Percentiles rank a stretch among this genome's conserved stretches.
Conservation (phyloP, 2,797 vertebrate species). For the Danio albolineatus region DNA sequence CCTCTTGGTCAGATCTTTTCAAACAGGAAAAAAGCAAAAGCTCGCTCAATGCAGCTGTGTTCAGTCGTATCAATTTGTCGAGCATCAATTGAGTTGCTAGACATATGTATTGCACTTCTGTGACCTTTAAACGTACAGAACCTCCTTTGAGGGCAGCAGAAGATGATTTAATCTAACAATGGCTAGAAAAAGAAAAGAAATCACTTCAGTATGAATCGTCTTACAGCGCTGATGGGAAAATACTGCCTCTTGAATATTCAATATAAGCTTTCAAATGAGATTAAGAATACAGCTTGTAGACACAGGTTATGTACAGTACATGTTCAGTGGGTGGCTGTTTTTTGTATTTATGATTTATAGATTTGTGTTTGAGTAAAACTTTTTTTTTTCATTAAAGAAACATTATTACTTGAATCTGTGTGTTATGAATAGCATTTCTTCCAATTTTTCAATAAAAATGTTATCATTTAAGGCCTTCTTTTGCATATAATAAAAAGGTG, state of each 20-base stretch:
- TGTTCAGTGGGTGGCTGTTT: not conserved
- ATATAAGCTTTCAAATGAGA: not conserved
- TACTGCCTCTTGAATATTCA: constrained; percentile 3
- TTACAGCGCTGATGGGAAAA: constrained; percentile 1
- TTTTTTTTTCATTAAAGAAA: no score
- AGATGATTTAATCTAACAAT: constrained; percentile 33
- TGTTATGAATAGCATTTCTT: no score
- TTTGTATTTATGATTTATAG: no score
- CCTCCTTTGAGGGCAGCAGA: constrained; percentile 9
- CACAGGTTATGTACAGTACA: not conserved
- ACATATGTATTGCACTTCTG: constrained; percentile 27
- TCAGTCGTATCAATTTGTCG: constrained; percentile 17
- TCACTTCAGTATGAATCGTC: not conserved
- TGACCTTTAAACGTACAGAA: constrained; percentile 40
- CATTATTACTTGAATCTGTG: no score
- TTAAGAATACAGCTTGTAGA: not conserved
- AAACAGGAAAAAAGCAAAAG: constrained; percentile 26
- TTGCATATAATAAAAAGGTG: no score
- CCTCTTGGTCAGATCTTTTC: constrained; percentile 28
- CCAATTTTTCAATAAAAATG: no score
- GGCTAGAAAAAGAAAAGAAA: constrained; percentile 2
- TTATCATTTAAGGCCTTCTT: no score
- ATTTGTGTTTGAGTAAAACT: no score
- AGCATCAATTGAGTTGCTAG: constrained; percentile 26
- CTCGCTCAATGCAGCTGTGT: not conserved